phyloP scores from a whole-genome alignment of 2,113 vertebrate species.

The Pollimyrus isidori region DNA sequence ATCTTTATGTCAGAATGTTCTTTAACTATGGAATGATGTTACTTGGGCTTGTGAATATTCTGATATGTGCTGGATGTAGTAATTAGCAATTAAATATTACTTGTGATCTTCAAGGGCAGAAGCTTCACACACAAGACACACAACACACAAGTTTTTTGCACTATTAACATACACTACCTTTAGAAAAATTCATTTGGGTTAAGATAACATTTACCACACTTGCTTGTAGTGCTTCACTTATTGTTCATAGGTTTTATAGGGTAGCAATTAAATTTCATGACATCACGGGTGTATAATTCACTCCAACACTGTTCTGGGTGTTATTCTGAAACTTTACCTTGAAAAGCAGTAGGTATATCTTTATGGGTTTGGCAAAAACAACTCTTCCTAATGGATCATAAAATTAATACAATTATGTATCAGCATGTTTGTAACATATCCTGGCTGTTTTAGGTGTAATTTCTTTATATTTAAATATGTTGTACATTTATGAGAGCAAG shows the following conservation, averaged over 20 bases:
- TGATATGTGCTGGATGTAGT: not conserved
- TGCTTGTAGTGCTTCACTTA: not conserved
- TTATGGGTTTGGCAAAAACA: not conserved
- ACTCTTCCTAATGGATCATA: not conserved
- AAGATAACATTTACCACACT: not conserved
- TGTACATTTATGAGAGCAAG: not conserved
- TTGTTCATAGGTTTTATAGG: not conserved
- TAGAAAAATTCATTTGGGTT: not conserved
- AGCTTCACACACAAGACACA: not conserved
- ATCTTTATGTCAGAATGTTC: not conserved
- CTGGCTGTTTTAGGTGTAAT: not conserved
- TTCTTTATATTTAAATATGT: not conserved
- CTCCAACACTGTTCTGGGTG: not conserved
- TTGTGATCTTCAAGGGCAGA: not conserved
- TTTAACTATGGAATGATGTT: not conserved
- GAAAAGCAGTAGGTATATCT: not conserved
- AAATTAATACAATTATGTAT: not conserved
- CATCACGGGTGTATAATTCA: not conserved
- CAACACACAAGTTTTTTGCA: not conserved
- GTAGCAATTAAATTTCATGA: not conserved
- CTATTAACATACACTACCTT: not conserved
- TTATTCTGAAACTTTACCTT: not conserved
- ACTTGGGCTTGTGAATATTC: not conserved
- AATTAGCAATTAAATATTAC: not conserved
- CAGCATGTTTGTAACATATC: not conserved